Base-by-base conservation (phyloP, 2,797 vertebrate genomes). In the Smutsia gigantea region DNA sequence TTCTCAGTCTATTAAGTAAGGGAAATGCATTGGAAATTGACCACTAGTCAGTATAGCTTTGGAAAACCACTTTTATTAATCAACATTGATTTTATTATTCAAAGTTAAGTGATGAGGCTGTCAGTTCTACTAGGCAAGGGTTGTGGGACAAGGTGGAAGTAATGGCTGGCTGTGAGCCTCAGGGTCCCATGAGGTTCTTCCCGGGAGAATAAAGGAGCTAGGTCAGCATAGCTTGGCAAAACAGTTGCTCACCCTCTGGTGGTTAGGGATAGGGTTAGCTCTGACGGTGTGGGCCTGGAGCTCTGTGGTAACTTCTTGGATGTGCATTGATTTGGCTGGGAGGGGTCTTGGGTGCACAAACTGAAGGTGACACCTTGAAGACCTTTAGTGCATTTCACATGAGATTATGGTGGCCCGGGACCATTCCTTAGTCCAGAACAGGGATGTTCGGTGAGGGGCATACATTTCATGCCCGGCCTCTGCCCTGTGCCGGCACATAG, bases 21-120 rank as follows among this genome's bases (percentile, higher is more conserved):
- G 88, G 75, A 98, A 98, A 97, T 98, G 9, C 97, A 98, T 98
- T 97, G 97, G 90, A 96, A 98, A 98, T 92, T 57, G 96, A 98
- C 97, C 96, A 84, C 37, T 96, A 34, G 71, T 87, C 42, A 75
- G 85, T 83, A 83, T 0, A 6, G 91, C 61, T 97, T 97, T 90
- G 91, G 95, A 93, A 98, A 98, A 98, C 98, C 95, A 91, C 94
- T 97, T 98, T 97, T 98, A 98, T 98, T 98, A 97, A 98, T 98
- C 96, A 98, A 97, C 92, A 97, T 34, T 94, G 96, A 94, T 97
- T 97, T 97, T 97, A 55, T 68, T 97, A 97, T 83, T 57, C 79
- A 49, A 96, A 97, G 94, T 96, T 94, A 82, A 31, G 42, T 92
- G 97, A 95, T 85, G 79, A 51, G 93, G 69, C 87, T 55, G 51